Conservation (phyloP, 2,797 vertebrate species). For the Aplochiton taeniatus region DNA sequence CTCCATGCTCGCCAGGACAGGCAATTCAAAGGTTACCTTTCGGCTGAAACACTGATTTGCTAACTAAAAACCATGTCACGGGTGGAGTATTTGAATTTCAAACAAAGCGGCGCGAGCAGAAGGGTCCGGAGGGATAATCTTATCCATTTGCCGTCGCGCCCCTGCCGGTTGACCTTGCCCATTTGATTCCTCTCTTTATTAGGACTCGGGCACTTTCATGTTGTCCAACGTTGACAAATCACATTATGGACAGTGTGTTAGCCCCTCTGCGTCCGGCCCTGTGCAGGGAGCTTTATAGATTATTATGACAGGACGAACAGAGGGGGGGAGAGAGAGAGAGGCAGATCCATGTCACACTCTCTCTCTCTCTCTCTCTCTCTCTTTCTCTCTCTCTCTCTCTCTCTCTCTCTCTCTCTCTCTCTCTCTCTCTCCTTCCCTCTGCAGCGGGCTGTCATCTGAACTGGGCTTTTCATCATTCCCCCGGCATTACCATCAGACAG, state of each 20-base stretch:
- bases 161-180: slow-evolving; percentile 39
- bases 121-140: slow-evolving; percentile 30
- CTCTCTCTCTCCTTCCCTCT: slow-evolving; percentile 28
- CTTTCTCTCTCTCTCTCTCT: not conserved
- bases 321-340: slow-evolving; percentile 30
- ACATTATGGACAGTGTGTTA: slow-evolving; percentile 52
- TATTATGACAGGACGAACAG: slow-evolving; percentile 56
- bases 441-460: slow-evolving; percentile 42
- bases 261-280: slow-evolving; percentile 18
- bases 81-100: slow-evolving; percentile 10
- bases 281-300: slow-evolving; percentile 48
- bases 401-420: slow-evolving; percentile 13
- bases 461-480: slow-evolving; percentile 41
- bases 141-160: slow-evolving; percentile 47
- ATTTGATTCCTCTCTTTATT: slow-evolving; percentile 55
- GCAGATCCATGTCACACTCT: slow-evolving; percentile 22
- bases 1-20: no score
- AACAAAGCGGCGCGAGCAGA: not conserved
- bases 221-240: slow-evolving; percentile 59
- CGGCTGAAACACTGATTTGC: no score
- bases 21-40: no score
- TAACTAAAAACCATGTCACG: slow-evolving; percentile 9
- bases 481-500: slow-evolving; percentile 33
- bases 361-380: not conserved
- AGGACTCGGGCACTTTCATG: slow-evolving; percentile 47